Evolutionary conservation across 2,113 vertebrate species (phyloP).

Genomic region (Erinaceus europaeus): DNA sequence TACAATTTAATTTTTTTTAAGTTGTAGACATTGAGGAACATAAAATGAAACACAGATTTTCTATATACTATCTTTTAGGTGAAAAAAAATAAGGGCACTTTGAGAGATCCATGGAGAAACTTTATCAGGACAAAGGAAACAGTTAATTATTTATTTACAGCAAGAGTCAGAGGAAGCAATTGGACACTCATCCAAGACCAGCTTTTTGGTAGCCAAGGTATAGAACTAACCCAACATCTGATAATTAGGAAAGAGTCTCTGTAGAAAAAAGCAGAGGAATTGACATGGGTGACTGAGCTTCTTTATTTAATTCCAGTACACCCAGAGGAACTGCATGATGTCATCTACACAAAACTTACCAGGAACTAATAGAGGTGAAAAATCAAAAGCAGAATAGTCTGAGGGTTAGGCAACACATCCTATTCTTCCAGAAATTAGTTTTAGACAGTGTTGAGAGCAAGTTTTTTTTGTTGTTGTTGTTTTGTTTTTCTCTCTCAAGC

Average conservation of each 20-base stretch:
- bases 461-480: background rate
- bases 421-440: background rate
- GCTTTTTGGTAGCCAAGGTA: background rate
- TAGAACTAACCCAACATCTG: background rate
- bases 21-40: background rate
- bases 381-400: background rate
- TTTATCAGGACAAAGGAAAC: background rate
- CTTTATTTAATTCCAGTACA: slow-evolving; percentile 25
- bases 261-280: background rate
- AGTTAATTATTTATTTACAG: background rate
- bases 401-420: background rate
- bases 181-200: background rate
- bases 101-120: background rate
- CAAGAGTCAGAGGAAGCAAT: background rate
- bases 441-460: background rate
- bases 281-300: background rate
- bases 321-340: background rate
- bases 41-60: background rate
- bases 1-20: background rate
- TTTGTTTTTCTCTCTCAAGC: background rate
- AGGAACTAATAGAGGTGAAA: background rate
- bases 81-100: background rate
- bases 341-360: background rate
- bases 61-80: background rate
- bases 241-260: slow-evolving; percentile 24